Conservation (phyloP, 2,797 vertebrate genomes). For the Pseudochirops cupreus region DNA sequence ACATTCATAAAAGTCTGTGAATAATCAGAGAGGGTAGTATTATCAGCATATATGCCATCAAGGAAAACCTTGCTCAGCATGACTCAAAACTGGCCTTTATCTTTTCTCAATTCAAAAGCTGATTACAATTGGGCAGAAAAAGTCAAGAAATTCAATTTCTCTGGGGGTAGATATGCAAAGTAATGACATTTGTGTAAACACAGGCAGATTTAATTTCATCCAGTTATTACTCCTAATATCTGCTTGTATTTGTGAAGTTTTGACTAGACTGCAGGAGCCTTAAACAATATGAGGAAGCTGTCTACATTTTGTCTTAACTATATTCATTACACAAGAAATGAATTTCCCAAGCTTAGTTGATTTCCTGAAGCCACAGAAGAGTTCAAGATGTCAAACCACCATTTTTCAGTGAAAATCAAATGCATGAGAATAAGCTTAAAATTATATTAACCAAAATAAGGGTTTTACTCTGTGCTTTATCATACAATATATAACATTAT, state of each 20-base stretch:
- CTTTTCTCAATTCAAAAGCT: background rate
- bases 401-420: constrained; percentile 50
- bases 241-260: constrained; percentile 7
- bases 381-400: constrained; percentile 14
- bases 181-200: background rate
- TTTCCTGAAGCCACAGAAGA: constrained; percentile 20
- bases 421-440: background rate
- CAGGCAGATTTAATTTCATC: background rate
- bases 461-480: background rate
- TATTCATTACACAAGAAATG: constrained; percentile 41
- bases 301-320: constrained; percentile 7
- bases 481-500: constrained; percentile 1
- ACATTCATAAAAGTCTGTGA: background rate
- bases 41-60: background rate
- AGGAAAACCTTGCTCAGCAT: background rate
- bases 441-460: background rate
- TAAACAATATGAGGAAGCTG: background rate
- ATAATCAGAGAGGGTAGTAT: background rate
- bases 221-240: background rate
- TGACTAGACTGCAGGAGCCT: background rate
- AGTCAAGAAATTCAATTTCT: background rate
- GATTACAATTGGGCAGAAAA: background rate
- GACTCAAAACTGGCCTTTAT: background rate
- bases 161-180: background rate
- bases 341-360: background rate